Evolutionary conservation across 2,888 invertebrate genomes (phyloP).

Genomic region (Priocnemis perturbator): DNA sequence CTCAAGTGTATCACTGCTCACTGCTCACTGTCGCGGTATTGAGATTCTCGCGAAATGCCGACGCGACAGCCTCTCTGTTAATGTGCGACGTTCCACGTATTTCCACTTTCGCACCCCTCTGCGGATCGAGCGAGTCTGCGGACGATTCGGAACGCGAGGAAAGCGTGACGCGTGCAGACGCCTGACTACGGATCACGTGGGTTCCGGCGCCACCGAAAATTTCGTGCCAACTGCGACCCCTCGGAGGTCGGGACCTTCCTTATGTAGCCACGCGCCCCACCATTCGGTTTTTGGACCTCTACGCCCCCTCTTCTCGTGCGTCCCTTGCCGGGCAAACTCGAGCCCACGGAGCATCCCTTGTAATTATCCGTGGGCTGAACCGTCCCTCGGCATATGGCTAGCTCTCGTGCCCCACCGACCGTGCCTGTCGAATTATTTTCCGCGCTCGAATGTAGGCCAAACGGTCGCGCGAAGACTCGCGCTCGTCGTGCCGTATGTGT

Average conservation of each 20-base stretch:
- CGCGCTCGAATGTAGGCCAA: conserved; percentile 44
- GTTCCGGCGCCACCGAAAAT: conserved; percentile 45
- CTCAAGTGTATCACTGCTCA: conserved; percentile 1
- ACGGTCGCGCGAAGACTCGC: conserved; percentile 15
- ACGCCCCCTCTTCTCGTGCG: conserved; percentile 21
- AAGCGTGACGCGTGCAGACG: background rate
- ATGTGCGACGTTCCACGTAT: background rate
- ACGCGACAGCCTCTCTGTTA: no score
- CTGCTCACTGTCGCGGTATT: background rate
- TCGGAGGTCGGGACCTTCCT: conserved; percentile 64
- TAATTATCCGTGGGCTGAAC: conserved; percentile 68
- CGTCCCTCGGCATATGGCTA: conserved; percentile 68
- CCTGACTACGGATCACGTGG: background rate
- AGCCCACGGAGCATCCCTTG: conserved; percentile 69
- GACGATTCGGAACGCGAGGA: background rate
- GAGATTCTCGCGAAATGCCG: background rate
- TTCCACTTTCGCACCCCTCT: background rate
- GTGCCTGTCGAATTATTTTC: conserved; percentile 70
- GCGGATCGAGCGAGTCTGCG: background rate
- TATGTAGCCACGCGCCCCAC: conserved; percentile 70
- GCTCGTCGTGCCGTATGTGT: no score
- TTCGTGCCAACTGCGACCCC: conserved; percentile 71
- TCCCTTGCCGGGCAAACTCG: conserved; percentile 1
- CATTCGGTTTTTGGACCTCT: conserved; percentile 42
- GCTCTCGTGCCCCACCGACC: conserved; percentile 30